Evolutionary conservation across 2,888 invertebrate genomes (phyloP).

Genomic region (Clivina fossor): DNA sequence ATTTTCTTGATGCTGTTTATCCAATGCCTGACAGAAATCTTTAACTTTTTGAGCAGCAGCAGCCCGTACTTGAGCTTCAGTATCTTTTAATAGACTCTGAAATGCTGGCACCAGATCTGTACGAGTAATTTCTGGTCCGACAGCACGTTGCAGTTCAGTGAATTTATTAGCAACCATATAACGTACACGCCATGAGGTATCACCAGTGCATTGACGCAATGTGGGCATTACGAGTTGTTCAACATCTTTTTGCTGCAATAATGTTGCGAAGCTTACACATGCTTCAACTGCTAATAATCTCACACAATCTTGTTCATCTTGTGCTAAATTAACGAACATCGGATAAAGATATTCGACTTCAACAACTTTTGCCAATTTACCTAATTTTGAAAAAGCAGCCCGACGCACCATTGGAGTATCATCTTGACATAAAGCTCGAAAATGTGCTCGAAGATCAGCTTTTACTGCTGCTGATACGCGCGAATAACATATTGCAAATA

Average conservation of each 20-base stretch:
- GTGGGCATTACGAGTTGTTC: slow-evolving; percentile 95
- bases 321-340: slow-evolving; percentile 93
- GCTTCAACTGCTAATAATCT: slow-evolving; percentile 96
- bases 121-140: slow-evolving; percentile 94
- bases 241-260: slow-evolving; percentile 80
- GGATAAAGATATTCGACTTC: slow-evolving; percentile 95
- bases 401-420: slow-evolving; percentile 99
- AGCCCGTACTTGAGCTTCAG: slow-evolving; percentile 97
- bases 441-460: slow-evolving; percentile 82
- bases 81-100: slow-evolving; percentile 92
- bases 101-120: slow-evolving; percentile 92
- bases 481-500: slow-evolving; percentile 83
- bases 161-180: slow-evolving; percentile 89
- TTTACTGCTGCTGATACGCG: slow-evolving; percentile 69
- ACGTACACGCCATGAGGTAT: slow-evolving; percentile 83
- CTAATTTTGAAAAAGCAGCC: slow-evolving; percentile 95
- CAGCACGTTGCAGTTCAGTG: slow-evolving; percentile 89
- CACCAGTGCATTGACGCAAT: slow-evolving; percentile 83
- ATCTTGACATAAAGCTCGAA: slow-evolving; percentile 94
- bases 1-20: slow-evolving; percentile 83
- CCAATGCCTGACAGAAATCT: slow-evolving; percentile 95
- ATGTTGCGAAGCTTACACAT: slow-evolving; percentile 90
- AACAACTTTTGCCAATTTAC: slow-evolving; percentile 96
- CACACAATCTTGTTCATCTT: slow-evolving; percentile 98
- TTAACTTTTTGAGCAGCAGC: slow-evolving; percentile 94